phyloP scores from a whole-genome alignment of 2,888 invertebrate species.

The Monochamus alternatus region DNA sequence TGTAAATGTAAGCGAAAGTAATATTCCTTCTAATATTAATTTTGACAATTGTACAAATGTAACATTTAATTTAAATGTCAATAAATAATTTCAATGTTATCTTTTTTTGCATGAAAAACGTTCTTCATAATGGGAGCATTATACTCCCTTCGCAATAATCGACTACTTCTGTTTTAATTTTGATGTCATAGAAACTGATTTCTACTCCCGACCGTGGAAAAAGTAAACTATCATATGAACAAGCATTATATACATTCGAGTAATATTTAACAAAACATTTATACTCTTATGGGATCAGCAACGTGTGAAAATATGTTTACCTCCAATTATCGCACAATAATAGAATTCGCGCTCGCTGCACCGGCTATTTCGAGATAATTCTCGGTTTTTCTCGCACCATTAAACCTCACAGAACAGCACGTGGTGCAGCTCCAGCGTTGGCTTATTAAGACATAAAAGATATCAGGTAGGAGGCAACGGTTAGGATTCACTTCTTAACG shows the following conservation, averaged over 20 bases:
- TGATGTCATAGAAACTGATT: too few relatives aligned
- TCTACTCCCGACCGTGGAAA: neutral
- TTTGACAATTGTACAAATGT: too few relatives aligned
- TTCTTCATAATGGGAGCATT: too few relatives aligned
- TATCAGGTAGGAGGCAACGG: conserved; percentile 49
- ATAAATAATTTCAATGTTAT: too few relatives aligned
- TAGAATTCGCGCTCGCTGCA: conserved; percentile 5
- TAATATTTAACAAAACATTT: neutral
- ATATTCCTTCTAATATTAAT: too few relatives aligned
- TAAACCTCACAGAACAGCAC: conserved; percentile 30
- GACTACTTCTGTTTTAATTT: too few relatives aligned
- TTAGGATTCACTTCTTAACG: conserved; percentile 44
- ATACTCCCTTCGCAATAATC: too few relatives aligned
- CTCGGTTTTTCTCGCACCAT: conserved; percentile 29
- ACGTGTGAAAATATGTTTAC: conserved; percentile 21
- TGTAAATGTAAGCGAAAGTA: too few relatives aligned
- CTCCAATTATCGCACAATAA: conserved; percentile 25
- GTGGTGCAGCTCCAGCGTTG: conserved; percentile 24
- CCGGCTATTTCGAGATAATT: conserved; percentile 20
- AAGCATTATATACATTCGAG: neutral
- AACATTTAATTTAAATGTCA: too few relatives aligned
- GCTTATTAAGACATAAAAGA: conserved; percentile 47
- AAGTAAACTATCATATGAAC: neutral
- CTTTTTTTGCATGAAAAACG: too few relatives aligned
- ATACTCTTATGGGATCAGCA: too few relatives aligned